phyloP scores from a whole-genome alignment of 2,113 vertebrate species.

The Otis tarda region DNA sequence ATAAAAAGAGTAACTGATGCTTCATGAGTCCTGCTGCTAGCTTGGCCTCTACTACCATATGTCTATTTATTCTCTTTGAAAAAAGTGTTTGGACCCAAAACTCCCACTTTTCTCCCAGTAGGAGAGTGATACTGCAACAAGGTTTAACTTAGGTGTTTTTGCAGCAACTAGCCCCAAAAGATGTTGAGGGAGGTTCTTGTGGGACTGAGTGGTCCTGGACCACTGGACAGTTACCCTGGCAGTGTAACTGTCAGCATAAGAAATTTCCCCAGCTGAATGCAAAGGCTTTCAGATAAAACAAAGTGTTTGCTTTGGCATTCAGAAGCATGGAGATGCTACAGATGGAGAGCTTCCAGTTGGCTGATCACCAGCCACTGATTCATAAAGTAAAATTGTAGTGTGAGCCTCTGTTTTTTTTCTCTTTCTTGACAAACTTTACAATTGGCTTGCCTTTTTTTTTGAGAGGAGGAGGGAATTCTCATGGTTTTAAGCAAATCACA shows the following conservation, averaged over 20 bases:
- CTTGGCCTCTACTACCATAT: background rate
- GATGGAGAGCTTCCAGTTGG: background rate
- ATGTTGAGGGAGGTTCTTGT: background rate
- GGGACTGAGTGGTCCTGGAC: background rate
- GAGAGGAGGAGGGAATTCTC: constrained; percentile 58
- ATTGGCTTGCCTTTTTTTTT: background rate
- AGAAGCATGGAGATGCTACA: background rate
- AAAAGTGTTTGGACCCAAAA: background rate
- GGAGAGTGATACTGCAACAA: background rate
- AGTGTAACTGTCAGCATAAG: background rate
- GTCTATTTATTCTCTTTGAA: background rate
- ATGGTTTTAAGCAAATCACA: constrained; percentile 63
- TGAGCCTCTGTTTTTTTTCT: background rate
- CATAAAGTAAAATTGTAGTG: background rate
- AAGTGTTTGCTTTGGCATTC: constrained; percentile 22
- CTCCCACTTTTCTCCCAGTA: background rate
- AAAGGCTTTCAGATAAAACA: background rate
- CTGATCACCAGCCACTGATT: constrained; percentile 2
- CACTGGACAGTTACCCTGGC: no score
- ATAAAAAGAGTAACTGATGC: background rate
- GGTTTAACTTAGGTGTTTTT: background rate
- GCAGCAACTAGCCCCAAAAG: background rate
- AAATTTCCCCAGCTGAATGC: background rate
- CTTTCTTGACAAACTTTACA: background rate
- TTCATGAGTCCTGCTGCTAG: background rate